Evolutionary conservation across 2,113 vertebrate genomes (phyloP).

Genomic region (Ranitomeya imitator): DNA sequence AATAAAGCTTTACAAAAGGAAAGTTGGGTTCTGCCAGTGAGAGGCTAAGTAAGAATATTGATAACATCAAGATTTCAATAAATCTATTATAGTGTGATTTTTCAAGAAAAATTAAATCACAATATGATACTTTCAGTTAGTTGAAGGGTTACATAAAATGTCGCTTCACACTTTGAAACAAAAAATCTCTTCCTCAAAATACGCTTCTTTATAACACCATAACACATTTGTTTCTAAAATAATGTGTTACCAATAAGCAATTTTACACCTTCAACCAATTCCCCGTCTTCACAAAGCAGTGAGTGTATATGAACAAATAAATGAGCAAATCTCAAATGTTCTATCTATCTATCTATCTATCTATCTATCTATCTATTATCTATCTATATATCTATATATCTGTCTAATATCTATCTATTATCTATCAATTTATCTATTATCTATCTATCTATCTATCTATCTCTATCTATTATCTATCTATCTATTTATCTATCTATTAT

Average conservation of each 20-base stretch:
- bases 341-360: neutral
- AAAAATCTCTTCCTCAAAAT: neutral
- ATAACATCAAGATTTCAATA: too few species aligned
- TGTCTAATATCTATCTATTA: neutral
- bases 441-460: neutral
- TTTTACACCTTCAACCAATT: slow-evolving; percentile 20
- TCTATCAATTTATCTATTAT: neutral
- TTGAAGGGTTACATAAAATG: neutral
- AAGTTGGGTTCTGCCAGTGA: too few species aligned
- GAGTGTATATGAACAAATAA: neutral
- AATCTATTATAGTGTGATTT: neutral
- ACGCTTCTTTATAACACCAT: neutral
- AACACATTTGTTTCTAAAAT: slow-evolving; percentile 31
- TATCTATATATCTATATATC: neutral
- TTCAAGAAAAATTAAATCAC: neutral
- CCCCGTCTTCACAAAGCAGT: neutral
- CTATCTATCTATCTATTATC: neutral
- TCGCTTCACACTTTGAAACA: neutral
- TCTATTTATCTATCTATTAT: neutral
- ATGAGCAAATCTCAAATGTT: neutral
- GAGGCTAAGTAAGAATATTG: too few species aligned
- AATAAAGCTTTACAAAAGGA: too few species aligned
- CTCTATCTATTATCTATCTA: neutral
- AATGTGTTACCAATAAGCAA: slow-evolving; percentile 26
- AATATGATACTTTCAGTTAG: neutral